Evolutionary conservation across 2,888 invertebrate species (phyloP).

Genomic region (Tetheella fluctuosa): DNA sequence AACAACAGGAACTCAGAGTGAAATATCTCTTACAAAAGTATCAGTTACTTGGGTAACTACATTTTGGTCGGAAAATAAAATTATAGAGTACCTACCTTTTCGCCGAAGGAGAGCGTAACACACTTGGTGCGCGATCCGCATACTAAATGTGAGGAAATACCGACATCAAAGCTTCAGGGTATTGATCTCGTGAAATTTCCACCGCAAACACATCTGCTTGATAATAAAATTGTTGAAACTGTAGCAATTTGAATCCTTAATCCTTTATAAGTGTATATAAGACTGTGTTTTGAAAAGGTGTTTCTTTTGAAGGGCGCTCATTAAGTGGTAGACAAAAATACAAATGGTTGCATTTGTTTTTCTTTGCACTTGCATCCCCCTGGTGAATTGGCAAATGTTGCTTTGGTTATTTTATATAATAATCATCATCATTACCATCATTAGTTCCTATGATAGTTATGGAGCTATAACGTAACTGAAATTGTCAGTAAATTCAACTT

Average conservation of each 20-base stretch:
- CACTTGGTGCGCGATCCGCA: constrained; percentile 65
- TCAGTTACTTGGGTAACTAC: constrained; percentile 78
- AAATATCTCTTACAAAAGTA: constrained; percentile 70
- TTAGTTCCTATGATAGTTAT: not conserved
- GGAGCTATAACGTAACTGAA: no score
- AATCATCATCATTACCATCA: not conserved
- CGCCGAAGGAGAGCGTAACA: constrained; percentile 76
- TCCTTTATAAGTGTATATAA: not conserved
- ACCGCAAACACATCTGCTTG: constrained; percentile 53
- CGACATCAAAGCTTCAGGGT: constrained; percentile 45
- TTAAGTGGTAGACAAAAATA: no score
- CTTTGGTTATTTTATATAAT: no score
- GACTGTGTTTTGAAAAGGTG: not conserved
- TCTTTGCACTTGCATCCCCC: no score
- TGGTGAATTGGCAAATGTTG: no score
- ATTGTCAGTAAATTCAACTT: no score
- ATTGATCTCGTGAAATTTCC: constrained; percentile 67
- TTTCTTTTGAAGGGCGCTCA: no score
- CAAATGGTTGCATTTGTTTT: no score
- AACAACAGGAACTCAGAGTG: constrained; percentile 49
- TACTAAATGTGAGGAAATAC: constrained; percentile 59
- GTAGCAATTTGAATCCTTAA: constrained; percentile 14
- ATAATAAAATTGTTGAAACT: constrained; percentile 35
- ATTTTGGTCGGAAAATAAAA: constrained; percentile 82
- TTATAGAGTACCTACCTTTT: constrained; percentile 83